These are phyloP conservation scores for Pocillopora grandis DNA, from an alignment of 92 coral and sea anemone species.

Conservation along the genomic window DNA sequence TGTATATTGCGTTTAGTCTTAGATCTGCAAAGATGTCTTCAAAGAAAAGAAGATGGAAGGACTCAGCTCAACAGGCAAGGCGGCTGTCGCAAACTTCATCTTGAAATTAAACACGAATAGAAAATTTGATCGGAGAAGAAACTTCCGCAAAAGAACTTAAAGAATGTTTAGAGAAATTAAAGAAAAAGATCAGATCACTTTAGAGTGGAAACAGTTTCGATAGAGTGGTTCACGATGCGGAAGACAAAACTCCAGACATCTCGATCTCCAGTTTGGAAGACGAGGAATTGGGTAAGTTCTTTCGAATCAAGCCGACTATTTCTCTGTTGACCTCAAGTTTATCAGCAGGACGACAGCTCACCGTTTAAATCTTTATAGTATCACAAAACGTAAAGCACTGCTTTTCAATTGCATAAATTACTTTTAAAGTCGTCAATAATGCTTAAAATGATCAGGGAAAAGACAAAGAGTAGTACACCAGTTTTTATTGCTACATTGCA, in stretches of 20 bases:
- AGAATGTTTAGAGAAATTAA: slow-evolving; percentile 78
- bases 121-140: slow-evolving; percentile 79
- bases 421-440: no score
- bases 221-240: slow-evolving; percentile 71
- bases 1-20: no score
- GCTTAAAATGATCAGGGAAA: no score
- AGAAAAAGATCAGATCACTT: slow-evolving; percentile 71
- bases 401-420: no score
- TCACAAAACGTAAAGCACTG: no score
- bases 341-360: no score
- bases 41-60: slow-evolving; percentile 73
- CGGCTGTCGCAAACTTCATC: slow-evolving; percentile 68
- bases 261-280: slow-evolving; percentile 83
- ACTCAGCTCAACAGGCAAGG: slow-evolving; percentile 78
- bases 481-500: no score
- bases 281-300: slow-evolving; percentile 46
- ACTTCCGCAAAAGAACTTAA: slow-evolving; percentile 78
- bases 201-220: slow-evolving; percentile 87
- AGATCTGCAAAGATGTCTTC: slow-evolving; percentile 40
- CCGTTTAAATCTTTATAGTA: no score
- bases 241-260: slow-evolving; percentile 93
- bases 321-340: no score
- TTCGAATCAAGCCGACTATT: no score
- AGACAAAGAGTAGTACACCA: no score
- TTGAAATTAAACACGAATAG: slow-evolving; percentile 35